Evolutionary conservation across 2,113 vertebrate genomes (phyloP).

Genomic region (Dipodomys spectabilis): DNA sequence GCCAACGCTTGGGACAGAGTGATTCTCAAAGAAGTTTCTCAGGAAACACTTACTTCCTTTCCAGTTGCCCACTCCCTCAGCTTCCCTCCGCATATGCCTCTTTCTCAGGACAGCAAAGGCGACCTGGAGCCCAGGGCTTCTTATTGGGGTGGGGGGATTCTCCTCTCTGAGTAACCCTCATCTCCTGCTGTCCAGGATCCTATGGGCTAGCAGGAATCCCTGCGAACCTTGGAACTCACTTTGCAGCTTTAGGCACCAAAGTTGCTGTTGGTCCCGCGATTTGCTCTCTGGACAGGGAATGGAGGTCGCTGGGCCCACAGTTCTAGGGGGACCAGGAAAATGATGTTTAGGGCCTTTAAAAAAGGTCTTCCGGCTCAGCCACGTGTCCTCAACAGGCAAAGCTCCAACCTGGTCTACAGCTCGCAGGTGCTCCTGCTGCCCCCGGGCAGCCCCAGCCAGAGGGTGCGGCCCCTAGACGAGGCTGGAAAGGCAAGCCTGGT

Average conservation of each 20-base stretch:
- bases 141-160: background rate
- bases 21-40: conserved; percentile 66
- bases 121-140: background rate
- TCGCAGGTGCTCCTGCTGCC: background rate
- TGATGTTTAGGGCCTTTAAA: conserved; percentile 41
- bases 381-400: conserved; percentile 21
- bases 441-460: background rate
- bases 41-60: conserved; percentile 21
- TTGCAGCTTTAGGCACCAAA: conserved; percentile 39
- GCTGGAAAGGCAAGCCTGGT: conserved; percentile 13
- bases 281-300: background rate
- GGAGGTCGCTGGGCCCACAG: background rate
- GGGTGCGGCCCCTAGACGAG: background rate
- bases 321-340: background rate
- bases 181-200: background rate
- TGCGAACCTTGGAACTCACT: background rate
- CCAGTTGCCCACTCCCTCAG: background rate
- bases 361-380: background rate
- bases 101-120: background rate
- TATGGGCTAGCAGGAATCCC: conserved; percentile 19
- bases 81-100: background rate
- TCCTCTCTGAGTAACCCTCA: background rate
- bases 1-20: conserved; percentile 11
- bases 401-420: background rate
- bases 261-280: background rate